phyloP scores from a whole-genome alignment of 2,797 vertebrate species.

The Poeciliopsis presidionis region DNA sequence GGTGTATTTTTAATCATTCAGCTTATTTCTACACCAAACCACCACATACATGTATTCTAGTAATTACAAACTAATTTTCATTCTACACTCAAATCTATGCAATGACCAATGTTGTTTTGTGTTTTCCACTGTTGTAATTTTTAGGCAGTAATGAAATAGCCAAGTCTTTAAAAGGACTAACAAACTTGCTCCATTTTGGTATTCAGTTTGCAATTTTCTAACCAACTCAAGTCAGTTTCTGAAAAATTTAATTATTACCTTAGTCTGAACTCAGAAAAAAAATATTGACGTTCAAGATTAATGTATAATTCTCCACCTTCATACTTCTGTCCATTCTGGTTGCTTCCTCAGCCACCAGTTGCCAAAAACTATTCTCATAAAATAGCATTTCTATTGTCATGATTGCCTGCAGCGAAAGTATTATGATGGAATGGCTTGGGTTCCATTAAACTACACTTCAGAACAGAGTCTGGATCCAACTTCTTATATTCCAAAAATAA shows the following conservation, averaged over 20 bases:
- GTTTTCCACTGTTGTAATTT: background rate
- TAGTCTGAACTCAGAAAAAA: background rate
- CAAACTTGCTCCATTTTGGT: background rate
- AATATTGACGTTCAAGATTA: background rate
- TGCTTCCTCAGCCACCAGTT: background rate
- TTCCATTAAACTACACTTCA: background rate
- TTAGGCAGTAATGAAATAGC: background rate
- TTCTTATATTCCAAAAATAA: background rate
- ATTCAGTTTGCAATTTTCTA: background rate
- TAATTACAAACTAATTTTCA: background rate
- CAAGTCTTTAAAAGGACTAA: background rate
- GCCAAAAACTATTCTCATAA: background rate
- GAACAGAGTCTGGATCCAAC: background rate
- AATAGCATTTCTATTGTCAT: background rate
- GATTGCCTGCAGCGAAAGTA: background rate
- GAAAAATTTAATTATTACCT: background rate
- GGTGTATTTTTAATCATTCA: constrained; percentile 4
- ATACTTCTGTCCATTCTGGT: background rate
- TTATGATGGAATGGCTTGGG: background rate
- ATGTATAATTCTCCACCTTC: background rate
- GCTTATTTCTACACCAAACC: background rate
- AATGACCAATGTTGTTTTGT: background rate
- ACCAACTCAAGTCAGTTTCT: background rate
- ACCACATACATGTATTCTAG: background rate
- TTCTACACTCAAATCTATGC: background rate